These are phyloP conservation scores for Corydoras sp. DNA, from an alignment of 2,113 vertebrate genomes.

Conservation along the genomic window DNA sequence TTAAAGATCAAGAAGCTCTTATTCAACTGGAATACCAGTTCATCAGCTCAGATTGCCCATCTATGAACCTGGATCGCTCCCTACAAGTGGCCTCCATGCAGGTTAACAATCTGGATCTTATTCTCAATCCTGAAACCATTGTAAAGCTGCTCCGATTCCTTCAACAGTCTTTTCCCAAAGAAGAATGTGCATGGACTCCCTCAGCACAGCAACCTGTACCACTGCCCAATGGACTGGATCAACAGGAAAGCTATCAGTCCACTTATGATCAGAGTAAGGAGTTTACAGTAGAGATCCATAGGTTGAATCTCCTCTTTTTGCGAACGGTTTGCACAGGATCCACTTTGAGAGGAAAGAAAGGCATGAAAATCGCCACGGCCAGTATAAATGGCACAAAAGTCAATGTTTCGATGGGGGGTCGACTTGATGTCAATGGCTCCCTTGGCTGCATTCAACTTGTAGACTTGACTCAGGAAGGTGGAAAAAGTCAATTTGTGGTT, in stretches of 20 bases:
- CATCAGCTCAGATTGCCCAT: slow-evolving; percentile 93
- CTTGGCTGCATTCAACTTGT: slow-evolving; percentile 88
- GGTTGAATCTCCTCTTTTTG: slow-evolving; percentile 86
- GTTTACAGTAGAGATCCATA: slow-evolving; percentile 90
- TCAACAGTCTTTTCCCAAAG: slow-evolving; percentile 93
- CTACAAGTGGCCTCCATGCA: slow-evolving; percentile 88
- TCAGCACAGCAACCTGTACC: slow-evolving; percentile 61
- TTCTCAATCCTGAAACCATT: slow-evolving; percentile 97
- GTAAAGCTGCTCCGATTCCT: slow-evolving; percentile 93
- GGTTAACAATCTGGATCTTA: slow-evolving; percentile 95
- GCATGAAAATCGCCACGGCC: slow-evolving; percentile 92
- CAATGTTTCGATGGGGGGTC: slow-evolving; percentile 84
- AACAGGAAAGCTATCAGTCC: slow-evolving; percentile 74
- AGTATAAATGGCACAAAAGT: slow-evolving; percentile 91
- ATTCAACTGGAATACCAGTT: slow-evolving; percentile 96
- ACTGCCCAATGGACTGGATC: slow-evolving; percentile 58
- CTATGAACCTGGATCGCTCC: slow-evolving; percentile 89
- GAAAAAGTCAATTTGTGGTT: slow-evolving; percentile 84
- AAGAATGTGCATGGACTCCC: slow-evolving; percentile 71
- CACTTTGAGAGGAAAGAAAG: slow-evolving; percentile 77
- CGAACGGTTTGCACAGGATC: slow-evolving; percentile 74
- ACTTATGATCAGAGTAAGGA: slow-evolving; percentile 88
- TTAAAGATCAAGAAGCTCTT: slow-evolving; percentile 83
- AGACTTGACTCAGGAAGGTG: slow-evolving; percentile 84
- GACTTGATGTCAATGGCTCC: slow-evolving; percentile 81